Base-by-base conservation (phyloP, 2,113 vertebrate species). In the Grantiella picta region DNA sequence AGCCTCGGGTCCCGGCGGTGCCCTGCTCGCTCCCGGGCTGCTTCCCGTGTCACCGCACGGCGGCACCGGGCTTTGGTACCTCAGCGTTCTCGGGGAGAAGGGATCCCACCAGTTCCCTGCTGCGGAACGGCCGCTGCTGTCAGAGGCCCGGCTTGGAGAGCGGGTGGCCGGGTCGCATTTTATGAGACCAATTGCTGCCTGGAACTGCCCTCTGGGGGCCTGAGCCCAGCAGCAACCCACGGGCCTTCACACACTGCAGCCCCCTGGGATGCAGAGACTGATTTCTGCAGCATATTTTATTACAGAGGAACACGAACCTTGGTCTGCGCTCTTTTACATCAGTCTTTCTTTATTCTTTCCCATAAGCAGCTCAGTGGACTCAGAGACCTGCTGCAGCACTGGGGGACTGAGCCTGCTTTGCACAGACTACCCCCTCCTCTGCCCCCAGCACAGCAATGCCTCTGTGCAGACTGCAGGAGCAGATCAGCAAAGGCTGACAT, bases 401-500 rank as follows among this genome's bases (percentile, higher is more conserved):
- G 20, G 16, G 40, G 20, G 14, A 35, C 24, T 7, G n/a, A 49
- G 15, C 21, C 63, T 25, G 31, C 42, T 27, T 10, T 35, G 42
- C 59, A 35, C 29, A 44, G 31, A 54, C 7, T 31, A 3, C 6
- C 17, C 18, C 20, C 16, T 40, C 20, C 49, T 28, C 10, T 56
- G 35, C 9, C 35, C 24, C 24, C 31, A 15, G 66, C 63, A 27
- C 40, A 49, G 22, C 35, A 21, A 10, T 10, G 20, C 28, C 28
- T 9, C 5, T 1, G 40, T 7, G 47, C 61, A 18, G 42, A 7
- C 23, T 3, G 36, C 56, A 31, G 33, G 16, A 29, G 10, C 54
- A 25, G 7, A 15, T 1, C 29, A 18, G 83, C 42, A n/a, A 24
- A 10, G 12, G 33, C 25, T 0, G 5, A 29, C 16, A 0, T 0